Base-by-base conservation (phyloP, 2,113 vertebrate species). In the Urocitellus parryii region DNA sequence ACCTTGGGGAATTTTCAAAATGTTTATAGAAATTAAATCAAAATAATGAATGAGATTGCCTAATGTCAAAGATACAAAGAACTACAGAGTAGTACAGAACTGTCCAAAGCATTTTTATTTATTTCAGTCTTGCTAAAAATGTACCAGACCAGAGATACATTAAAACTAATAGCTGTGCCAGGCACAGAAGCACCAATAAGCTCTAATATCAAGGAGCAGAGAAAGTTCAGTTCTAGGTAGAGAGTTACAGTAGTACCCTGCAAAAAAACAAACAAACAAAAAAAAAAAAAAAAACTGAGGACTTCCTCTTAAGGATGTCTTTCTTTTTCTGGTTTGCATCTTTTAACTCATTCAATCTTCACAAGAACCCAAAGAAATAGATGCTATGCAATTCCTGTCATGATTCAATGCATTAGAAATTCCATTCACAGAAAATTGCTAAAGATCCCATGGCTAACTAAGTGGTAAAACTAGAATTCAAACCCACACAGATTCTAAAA, bases 151-250 rank as follows among this genome's bases (percentile, higher is more conserved):
- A 37, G 2, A 5, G 14, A 51, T 4, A 37, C 13, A 34, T 13
- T 13, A 32, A 18, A 17, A 42, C 22, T 39, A 37, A 32, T 0
- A 78, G 68, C 5, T 5, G 9, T 3, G 1, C 29, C 48, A 7
- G 58, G 5, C 29, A 2, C 25, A 4, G 37, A 34, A 1, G 4
- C 5, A 24, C 9, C 9, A 16, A 20, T 4, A 0, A 32, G 17
- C 10, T 27, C 1, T 12, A 16, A 14, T 0, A 18, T 29, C 11
- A n/a, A n/a, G 39, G 3, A 42, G 53, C 25, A 7, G 25, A 48
- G n/a, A 29, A 12, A 20, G 65, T 25, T 74, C 27, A 20, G 56
- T 5, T 58, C 72, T 51, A 58, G 10, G 16, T 6, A 4, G 22
- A 65, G 14, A 42, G 32, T 42, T n/a, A 20, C 24, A 63, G 53